These are phyloP conservation scores for Drosophila orena DNA, from an alignment of 1,140 invertebrate genomes.

Conservation along the genomic window DNA sequence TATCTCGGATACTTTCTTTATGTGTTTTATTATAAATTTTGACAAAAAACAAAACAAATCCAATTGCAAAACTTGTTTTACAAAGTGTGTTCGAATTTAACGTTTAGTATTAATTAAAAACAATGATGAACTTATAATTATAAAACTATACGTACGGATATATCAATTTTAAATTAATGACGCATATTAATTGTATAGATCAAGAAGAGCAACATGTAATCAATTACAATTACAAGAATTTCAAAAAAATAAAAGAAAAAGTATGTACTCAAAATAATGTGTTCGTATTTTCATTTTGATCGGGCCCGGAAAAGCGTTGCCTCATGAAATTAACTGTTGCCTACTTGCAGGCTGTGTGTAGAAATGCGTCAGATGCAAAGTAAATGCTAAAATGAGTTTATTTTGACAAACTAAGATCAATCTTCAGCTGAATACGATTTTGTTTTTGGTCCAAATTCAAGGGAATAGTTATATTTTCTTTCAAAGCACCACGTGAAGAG, in stretches of 20 bases:
- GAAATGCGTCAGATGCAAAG: neutral
- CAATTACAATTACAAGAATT: slow-evolving; percentile 78
- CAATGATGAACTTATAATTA: slow-evolving; percentile 67
- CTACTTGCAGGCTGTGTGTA: slow-evolving; percentile 4
- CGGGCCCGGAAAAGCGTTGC: neutral
- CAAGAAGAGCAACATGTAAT: slow-evolving; percentile 67
- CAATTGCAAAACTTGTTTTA: slow-evolving; percentile 61
- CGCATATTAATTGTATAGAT: slow-evolving; percentile 71
- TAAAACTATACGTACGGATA: slow-evolving; percentile 56
- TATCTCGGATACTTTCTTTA: slow-evolving; percentile 41
- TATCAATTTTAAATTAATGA: slow-evolving; percentile 81
- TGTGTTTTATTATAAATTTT: slow-evolving; percentile 49
- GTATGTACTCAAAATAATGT: slow-evolving; percentile 61
- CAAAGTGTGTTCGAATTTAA: slow-evolving; percentile 82
- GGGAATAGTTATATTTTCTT: neutral
- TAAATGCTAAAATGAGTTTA: neutral
- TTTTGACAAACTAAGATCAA: no score
- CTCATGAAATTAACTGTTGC: neutral
- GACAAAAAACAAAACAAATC: slow-evolving; percentile 42
- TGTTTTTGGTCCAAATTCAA: no score
- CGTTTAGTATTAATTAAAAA: slow-evolving; percentile 73
- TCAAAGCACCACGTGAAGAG: no score
- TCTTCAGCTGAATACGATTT: no score
- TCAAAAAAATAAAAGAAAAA: slow-evolving; percentile 58
- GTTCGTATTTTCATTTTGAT: neutral